phyloP scores from a whole-genome alignment of 1,140 invertebrate genomes.

The Dinoponera quadriceps region DNA sequence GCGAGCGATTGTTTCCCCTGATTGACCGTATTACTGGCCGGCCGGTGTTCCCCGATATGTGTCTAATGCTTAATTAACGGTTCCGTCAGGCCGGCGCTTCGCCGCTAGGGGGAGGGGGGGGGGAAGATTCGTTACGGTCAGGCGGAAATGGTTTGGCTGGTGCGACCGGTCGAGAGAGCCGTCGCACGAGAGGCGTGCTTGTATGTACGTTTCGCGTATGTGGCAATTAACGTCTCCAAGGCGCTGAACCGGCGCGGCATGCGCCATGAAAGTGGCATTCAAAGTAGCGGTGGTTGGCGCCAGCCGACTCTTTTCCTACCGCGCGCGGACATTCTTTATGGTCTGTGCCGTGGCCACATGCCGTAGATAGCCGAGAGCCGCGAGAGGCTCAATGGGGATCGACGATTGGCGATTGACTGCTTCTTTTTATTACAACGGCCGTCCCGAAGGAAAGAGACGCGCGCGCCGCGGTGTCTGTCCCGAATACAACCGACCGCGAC shows the following conservation, averaged over 20 bases:
- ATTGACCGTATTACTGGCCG: slow-evolving; percentile 15
- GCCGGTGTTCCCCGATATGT: no score
- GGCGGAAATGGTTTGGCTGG: slow-evolving; percentile 48
- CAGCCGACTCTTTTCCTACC: slow-evolving; percentile 77
- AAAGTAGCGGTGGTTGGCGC: slow-evolving; percentile 79
- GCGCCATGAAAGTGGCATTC: slow-evolving; percentile 79
- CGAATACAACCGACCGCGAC: no score
- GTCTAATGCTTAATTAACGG: slow-evolving; percentile 15
- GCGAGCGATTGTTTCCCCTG: background rate
- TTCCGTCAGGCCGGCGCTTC: slow-evolving; percentile 28
- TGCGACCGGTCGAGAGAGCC: slow-evolving; percentile 48
- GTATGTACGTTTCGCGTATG: slow-evolving; percentile 52
- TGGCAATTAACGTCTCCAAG: slow-evolving; percentile 69
- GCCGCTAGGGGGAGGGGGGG: no score
- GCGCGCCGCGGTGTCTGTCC: slow-evolving; percentile 14
- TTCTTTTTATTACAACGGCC: slow-evolving; percentile 60
- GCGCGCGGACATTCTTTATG: slow-evolving; percentile 78
- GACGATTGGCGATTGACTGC: slow-evolving; percentile 29
- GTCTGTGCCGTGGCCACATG: slow-evolving; percentile 62
- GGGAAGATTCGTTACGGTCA: slow-evolving; percentile 37
- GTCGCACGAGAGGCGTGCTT: slow-evolving; percentile 31
- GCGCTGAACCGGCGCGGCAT: slow-evolving; percentile 72
- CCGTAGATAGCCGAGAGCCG: no score
- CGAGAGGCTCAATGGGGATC: slow-evolving; percentile 63
- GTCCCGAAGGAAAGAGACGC: background rate